A percentile compares a stretch with the other conserved stretches of the same genome.
phyloP scores from a whole-genome alignment of 1,140 invertebrate species.

The Paralvinella palmiformis region DNA sequence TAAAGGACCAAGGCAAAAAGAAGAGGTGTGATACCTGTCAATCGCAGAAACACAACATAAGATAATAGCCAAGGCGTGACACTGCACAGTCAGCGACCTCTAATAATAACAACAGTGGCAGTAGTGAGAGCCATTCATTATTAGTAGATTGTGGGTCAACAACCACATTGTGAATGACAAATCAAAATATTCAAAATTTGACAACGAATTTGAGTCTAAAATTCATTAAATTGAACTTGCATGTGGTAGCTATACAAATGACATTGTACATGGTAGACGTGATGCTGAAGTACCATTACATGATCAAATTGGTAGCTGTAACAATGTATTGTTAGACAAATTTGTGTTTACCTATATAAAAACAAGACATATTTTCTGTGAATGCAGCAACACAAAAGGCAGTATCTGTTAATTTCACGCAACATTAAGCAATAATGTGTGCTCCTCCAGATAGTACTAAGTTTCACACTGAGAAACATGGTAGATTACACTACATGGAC shows the following conservation, averaged over 20 bases:
- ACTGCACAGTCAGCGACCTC: background rate
- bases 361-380: constrained; percentile 1
- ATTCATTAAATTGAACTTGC: constrained; percentile 21
- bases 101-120: background rate
- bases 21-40: background rate
- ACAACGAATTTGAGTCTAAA: constrained; percentile 12
- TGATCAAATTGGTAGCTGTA: constrained; percentile 16
- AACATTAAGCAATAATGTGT: background rate
- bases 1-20: background rate
- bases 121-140: constrained; percentile 1
- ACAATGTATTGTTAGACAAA: too few relatives aligned
- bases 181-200: constrained; percentile 18
- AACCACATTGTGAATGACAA: constrained; percentile 19
- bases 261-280: constrained; percentile 11
- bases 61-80: background rate
- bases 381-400: background rate
- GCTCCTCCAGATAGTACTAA: background rate
- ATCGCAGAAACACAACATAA: background rate
- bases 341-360: constrained; percentile 19
- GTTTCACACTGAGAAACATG: background rate
- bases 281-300: constrained; percentile 11
- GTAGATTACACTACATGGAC: background rate
- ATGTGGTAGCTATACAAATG: constrained; percentile 2
- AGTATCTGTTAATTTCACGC: background rate
- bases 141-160: constrained; percentile 22